Evolutionary conservation across 2,797 vertebrate genomes (phyloP).

Genomic region (Xenopus petersii): DNA sequence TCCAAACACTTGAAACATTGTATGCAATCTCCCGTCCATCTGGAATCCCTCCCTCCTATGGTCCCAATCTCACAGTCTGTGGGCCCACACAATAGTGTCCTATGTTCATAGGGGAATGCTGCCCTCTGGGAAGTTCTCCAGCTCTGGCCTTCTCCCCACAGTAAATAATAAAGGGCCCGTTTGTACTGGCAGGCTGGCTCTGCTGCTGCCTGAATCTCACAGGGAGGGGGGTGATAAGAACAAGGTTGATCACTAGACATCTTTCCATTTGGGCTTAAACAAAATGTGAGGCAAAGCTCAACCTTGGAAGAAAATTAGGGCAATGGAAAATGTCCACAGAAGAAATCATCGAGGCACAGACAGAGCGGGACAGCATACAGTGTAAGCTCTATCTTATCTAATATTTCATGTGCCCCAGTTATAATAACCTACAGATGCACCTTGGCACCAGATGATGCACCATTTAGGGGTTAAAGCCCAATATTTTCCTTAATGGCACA

Average conservation of each 20-base stretch:
- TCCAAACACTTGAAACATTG: too few relatives aligned
- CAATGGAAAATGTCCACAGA: background rate
- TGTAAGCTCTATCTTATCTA: background rate
- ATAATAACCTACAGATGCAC: background rate
- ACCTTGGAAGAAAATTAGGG: slow-evolving; percentile 36
- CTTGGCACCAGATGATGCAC: rapidly evolving
- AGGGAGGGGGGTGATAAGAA: slow-evolving; percentile 37
- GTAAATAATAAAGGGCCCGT: slow-evolving; percentile 53
- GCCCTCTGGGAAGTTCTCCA: slow-evolving; percentile 58
- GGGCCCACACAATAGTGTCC: slow-evolving; percentile 57
- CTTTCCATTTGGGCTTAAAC: slow-evolving; percentile 45
- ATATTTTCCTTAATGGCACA: too few relatives aligned
- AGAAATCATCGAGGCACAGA: slow-evolving; percentile 1
- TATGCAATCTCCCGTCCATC: background rate
- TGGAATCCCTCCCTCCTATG: slow-evolving; percentile 9
- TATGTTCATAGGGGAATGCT: slow-evolving; percentile 51
- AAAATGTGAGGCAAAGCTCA: slow-evolving; percentile 18
- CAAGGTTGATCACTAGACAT: slow-evolving; percentile 45
- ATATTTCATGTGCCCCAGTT: background rate
- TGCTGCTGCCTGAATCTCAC: slow-evolving; percentile 40
- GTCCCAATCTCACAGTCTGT: slow-evolving; percentile 39
- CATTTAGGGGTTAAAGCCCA: too few relatives aligned
- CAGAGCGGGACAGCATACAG: background rate
- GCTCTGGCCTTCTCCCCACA: slow-evolving; percentile 54
- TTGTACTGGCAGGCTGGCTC: slow-evolving; percentile 52